Evolutionary conservation across 2,113 vertebrate genomes (phyloP).

Genomic region (Microcebus ravelobensis): DNA sequence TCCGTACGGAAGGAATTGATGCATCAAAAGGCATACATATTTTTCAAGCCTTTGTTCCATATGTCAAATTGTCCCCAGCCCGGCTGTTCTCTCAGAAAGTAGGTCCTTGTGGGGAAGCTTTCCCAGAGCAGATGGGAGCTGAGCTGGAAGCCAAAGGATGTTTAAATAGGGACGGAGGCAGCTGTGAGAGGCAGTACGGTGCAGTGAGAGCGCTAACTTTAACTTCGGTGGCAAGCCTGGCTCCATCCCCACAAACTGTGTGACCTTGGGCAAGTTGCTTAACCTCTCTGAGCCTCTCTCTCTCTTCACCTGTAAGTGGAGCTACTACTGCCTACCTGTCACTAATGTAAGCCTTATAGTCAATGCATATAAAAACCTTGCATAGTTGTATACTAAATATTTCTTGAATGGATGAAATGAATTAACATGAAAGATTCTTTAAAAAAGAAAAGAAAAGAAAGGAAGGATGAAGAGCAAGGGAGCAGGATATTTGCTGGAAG

Average conservation of each 20-base stretch:
- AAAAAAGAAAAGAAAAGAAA: neutral
- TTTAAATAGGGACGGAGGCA: neutral
- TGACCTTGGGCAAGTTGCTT: neutral
- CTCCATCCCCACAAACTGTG: neutral
- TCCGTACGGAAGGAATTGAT: neutral
- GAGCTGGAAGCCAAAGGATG: neutral
- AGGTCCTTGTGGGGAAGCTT: neutral
- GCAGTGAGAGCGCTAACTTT: rapidly evolving
- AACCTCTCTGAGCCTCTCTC: neutral
- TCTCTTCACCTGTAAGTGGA: neutral
- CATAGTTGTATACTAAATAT: rapidly evolving
- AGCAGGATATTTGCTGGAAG: neutral
- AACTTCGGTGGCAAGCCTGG: neutral
- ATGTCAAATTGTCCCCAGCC: rapidly evolving
- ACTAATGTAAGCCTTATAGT: neutral
- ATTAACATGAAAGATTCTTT: neutral
- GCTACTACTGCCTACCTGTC: neutral
- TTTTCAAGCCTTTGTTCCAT: neutral
- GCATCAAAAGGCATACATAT: rapidly evolving
- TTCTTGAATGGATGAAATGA: neutral
- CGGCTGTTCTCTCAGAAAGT: neutral
- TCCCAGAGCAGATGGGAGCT: neutral
- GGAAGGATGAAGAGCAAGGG: rapidly evolving
- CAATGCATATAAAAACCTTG: neutral
- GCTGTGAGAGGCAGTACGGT: rapidly evolving